phyloP scores from a whole-genome alignment of 2,113 vertebrate species.

The Serilophus lunatus region DNA sequence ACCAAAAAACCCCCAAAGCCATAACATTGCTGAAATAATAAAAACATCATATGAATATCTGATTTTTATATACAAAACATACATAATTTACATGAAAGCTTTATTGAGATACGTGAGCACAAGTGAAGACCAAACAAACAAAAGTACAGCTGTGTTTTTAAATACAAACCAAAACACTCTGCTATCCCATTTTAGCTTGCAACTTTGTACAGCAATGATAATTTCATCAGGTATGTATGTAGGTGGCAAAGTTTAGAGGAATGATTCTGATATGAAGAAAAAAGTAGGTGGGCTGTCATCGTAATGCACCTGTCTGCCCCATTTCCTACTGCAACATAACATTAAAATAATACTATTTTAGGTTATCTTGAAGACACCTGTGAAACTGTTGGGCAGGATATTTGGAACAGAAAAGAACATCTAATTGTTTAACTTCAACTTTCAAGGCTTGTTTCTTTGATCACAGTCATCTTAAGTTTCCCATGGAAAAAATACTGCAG shows the following conservation, averaged over 20 bases:
- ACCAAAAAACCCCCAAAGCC: rapidly evolving
- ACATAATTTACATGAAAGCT: neutral
- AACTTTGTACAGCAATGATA: neutral
- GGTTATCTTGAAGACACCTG: neutral
- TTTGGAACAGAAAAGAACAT: neutral
- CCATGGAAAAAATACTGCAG: neutral
- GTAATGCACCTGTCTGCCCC: neutral
- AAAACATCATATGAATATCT: neutral
- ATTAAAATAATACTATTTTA: neutral
- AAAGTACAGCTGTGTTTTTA: neutral
- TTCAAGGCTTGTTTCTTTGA: slow-evolving; percentile 19
- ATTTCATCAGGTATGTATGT: neutral
- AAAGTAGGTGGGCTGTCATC: neutral
- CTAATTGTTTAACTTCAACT: neutral
- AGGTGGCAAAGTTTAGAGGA: neutral
- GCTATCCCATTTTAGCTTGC: neutral
- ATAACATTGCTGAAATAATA: neutral
- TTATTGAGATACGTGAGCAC: neutral
- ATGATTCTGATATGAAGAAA: neutral
- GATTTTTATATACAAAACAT: neutral
- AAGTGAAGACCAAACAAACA: neutral
- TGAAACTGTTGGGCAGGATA: neutral
- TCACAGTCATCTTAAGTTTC: neutral
- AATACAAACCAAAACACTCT: neutral
- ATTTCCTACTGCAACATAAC: neutral